These are phyloP conservation scores for Formicarius rufipectus DNA, from an alignment of 2,113 vertebrate species.

Conservation along the genomic window DNA sequence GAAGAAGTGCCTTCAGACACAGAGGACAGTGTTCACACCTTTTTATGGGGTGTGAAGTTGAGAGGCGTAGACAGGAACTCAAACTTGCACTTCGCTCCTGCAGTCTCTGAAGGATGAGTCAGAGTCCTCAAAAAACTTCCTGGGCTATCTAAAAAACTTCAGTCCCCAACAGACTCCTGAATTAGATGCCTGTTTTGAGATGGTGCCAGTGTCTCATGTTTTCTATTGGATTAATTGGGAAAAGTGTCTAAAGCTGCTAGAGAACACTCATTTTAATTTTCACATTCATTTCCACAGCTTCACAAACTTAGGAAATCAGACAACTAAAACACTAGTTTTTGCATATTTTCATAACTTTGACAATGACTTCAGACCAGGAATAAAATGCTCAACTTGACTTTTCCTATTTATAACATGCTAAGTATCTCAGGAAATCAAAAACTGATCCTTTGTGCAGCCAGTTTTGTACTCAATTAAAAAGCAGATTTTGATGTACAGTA, in stretches of 20 bases:
- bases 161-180: background rate
- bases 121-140: constrained; percentile 4
- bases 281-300: background rate
- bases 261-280: background rate
- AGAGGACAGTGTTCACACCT: background rate
- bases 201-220: background rate
- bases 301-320: background rate
- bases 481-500: constrained; percentile 39
- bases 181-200: background rate
- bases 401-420: background rate
- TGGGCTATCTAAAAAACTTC: background rate
- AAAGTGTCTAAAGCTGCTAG: background rate
- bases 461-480: constrained; percentile 46
- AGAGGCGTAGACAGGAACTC: background rate
- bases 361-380: constrained; percentile 7
- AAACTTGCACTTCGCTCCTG: background rate
- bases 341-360: constrained; percentile 34
- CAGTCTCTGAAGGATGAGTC: background rate
- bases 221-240: background rate
- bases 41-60: background rate
- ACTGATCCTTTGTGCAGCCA: constrained; percentile 22
- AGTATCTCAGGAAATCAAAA: constrained; percentile 48
- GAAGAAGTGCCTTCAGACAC: background rate
- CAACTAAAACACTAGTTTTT: constrained; percentile 4
- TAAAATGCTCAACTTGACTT: constrained; percentile 1